Conservation (phyloP, 2,797 vertebrate species). For the Microcaecilia unicolor region DNA sequence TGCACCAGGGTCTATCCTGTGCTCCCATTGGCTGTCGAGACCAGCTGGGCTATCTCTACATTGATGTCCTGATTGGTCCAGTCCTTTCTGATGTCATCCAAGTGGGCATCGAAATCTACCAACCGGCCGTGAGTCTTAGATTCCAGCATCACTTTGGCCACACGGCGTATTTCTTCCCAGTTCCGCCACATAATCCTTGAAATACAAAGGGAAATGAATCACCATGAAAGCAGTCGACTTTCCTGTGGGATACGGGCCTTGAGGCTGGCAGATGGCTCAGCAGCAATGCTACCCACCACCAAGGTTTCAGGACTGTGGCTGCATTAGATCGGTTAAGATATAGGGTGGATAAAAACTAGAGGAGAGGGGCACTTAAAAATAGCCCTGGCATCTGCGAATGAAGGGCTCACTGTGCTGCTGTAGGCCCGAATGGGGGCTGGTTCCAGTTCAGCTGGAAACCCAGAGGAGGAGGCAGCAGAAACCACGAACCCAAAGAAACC, state of each 20-base stretch:
- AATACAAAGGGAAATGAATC: not conserved
- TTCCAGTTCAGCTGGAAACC: not conserved
- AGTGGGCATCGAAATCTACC: conserved; percentile 81
- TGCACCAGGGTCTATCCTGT: too few species aligned
- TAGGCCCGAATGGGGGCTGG: too few species aligned
- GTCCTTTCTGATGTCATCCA: conserved; percentile 82
- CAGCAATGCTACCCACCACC: not conserved
- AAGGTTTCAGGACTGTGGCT: not conserved
- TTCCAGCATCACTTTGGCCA: conserved; percentile 66
- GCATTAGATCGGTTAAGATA: not conserved
- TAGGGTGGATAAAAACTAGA: not conserved
- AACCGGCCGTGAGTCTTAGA: conserved; percentile 51
- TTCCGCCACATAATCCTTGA: conserved; percentile 79
- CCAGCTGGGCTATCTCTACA: conserved; percentile 59
- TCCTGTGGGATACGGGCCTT: too few species aligned
- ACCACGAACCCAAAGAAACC: not conserved
- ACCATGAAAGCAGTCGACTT: too few species aligned
- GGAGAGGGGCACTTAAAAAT: not conserved
- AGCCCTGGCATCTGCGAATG: too few species aligned
- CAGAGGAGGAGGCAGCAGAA: not conserved
- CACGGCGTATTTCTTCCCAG: conserved; percentile 76
- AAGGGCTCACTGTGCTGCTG: too few species aligned
- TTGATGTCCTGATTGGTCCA: conserved; percentile 87
- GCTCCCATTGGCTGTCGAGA: conserved; percentile 34
- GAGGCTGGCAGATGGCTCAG: not conserved